Conservation (phyloP, 2,113 vertebrate genomes). For the Propithecus coquereli region DNA sequence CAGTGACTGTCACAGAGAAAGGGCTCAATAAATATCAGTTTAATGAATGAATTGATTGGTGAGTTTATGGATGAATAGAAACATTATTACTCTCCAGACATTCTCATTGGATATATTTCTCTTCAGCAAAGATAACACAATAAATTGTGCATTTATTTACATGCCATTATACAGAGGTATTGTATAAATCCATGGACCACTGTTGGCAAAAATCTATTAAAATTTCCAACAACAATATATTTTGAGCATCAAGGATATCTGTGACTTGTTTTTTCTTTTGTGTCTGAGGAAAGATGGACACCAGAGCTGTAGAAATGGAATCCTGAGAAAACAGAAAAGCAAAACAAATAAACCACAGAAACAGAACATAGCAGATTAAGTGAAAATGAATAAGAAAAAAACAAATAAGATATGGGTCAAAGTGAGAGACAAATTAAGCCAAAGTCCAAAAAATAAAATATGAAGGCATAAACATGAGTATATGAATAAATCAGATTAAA, state of each 20-base stretch:
- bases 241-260: background rate
- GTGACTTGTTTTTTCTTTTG: background rate
- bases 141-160: background rate
- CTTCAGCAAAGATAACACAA: background rate
- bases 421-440: background rate
- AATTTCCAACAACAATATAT: background rate
- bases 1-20: background rate
- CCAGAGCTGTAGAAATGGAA: background rate
- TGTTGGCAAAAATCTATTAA: background rate
- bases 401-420: background rate
- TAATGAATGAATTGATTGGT: background rate
- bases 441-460: background rate
- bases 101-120: background rate
- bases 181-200: background rate
- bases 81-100: background rate
- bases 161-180: background rate
- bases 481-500: background rate
- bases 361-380: background rate
- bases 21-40: background rate
- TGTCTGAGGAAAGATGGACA: background rate
- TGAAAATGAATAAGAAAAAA: background rate
- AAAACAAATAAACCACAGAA: background rate
- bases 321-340: background rate
- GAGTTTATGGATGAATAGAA: conserved; percentile 30
- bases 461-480: background rate